Conservation (phyloP, 2,888 invertebrate species). For the Sericinus montela region DNA sequence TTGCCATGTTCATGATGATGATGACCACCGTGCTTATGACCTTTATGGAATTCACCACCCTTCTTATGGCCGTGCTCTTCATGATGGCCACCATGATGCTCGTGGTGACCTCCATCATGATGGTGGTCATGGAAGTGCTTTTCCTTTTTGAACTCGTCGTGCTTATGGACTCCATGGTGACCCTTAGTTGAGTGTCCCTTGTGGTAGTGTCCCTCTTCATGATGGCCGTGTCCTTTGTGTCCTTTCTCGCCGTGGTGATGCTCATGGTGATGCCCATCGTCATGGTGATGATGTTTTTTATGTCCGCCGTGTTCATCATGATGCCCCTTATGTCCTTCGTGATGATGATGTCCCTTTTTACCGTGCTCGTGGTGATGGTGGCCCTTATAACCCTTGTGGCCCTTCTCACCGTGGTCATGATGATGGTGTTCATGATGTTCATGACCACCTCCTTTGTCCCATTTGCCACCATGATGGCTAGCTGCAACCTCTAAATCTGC, state of each 20-base stretch:
- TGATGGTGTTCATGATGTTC: conserved; percentile 83
- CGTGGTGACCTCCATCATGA: conserved; percentile 88
- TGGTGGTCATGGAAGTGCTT: conserved; percentile 92
- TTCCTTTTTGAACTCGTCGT: conserved; percentile 91
- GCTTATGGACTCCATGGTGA: conserved; percentile 90
- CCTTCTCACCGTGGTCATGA: conserved; percentile 84
- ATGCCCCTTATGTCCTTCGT: conserved; percentile 81
- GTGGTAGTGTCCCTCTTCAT: conserved; percentile 84
- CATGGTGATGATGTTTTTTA: conserved; percentile 83
- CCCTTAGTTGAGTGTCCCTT: conserved; percentile 93
- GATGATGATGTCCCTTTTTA: conserved; percentile 86
- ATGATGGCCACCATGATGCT: conserved; percentile 88
- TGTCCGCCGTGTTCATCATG: conserved; percentile 82
- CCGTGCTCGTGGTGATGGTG: conserved; percentile 83
- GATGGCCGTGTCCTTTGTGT: conserved; percentile 78
- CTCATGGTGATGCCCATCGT: conserved; percentile 82
- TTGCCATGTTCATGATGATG: conserved; percentile 90
- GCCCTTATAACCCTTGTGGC: conserved; percentile 85
- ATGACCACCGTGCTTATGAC: conserved; percentile 87
- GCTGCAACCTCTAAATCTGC: conserved; percentile 79
- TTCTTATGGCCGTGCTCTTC: conserved; percentile 89
- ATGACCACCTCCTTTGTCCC: conserved; percentile 81
- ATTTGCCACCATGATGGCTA: conserved; percentile 60
- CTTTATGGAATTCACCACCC: conserved; percentile 89
- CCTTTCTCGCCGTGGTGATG: conserved; percentile 84